These are phyloP conservation scores for Gasterosteus nipponicus DNA, from an alignment of 2,113 vertebrate genomes.

Conservation along the genomic window DNA sequence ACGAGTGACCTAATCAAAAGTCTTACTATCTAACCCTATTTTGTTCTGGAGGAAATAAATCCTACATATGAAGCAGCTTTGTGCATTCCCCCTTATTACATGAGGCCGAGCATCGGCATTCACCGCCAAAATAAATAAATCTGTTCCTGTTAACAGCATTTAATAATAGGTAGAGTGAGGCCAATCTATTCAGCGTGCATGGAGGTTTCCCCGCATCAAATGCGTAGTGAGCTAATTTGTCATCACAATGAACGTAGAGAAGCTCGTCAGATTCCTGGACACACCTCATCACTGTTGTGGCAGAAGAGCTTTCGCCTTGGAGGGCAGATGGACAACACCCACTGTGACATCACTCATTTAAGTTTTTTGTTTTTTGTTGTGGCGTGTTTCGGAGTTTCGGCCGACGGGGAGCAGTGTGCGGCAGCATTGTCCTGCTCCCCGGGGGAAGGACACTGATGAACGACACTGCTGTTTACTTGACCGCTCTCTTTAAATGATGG, in stretches of 20 bases:
- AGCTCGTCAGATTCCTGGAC: background rate
- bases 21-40: background rate
- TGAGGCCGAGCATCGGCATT: background rate
- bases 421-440: background rate
- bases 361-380: no score
- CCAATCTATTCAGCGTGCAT: background rate
- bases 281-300: slow-evolving; percentile 16
- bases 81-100: background rate
- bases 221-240: background rate
- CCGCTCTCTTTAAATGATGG: background rate
- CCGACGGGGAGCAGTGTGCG: background rate
- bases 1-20: background rate
- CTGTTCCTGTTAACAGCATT: background rate
- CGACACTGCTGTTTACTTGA: background rate
- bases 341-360: slow-evolving; percentile 32
- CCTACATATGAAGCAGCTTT: no score
- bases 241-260: background rate
- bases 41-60: background rate
- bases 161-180: background rate
- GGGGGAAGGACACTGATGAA: background rate
- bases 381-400: background rate
- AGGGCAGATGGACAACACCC: slow-evolving; percentile 15
- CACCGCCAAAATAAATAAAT: no score
- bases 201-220: background rate
- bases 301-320: slow-evolving; percentile 28